Base-by-base conservation (phyloP, 2,113 vertebrate species). In the Apistogramma diplotaenia region DNA sequence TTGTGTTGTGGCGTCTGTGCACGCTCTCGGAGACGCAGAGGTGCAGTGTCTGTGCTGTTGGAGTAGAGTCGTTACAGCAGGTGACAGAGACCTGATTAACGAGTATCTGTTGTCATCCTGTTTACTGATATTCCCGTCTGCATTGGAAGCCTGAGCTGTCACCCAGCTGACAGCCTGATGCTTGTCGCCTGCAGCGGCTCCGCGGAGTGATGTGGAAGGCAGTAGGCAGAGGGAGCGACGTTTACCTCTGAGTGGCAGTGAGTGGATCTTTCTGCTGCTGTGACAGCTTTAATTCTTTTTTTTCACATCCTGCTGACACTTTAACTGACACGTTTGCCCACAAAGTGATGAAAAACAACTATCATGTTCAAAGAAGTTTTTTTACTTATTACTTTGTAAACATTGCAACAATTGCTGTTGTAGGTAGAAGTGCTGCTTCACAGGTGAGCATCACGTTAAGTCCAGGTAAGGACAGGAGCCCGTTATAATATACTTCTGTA, bases 171-270 rank as follows among this genome's bases (percentile, higher is more conserved):
- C 86, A 78, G 5, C 54, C 56, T 70, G 87, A 85, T 43, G 74
- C 70, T 5, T 82, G 89, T 91, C 33, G 80, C 91, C 83, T 71
- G 21, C 58, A 61, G 90, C 79, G 6, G 59, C 60, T 49, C 12
- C 8, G 8, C 6, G 31, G 21, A 71, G 56, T 70, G 75, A 87
- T 72, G 71, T 65, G 18, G 59, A 57, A 27, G 78, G 46, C 71
- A 51, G 55, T 35, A 65, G 35, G 75, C 83, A 79, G 57, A 60
- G 18, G 3, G 43, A 78, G 53, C 62, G 72, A 72, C 35, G 25
- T 76, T 78, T 65, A 73, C 72, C 74, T 84, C 33, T 71, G 61
- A 85, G 49, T 59, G 70, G 29, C 81, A 80, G 46, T 46, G 19
- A 37, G 46, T 13, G 56, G 58, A 23, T 78, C 60, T 57, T 23